Conservation (phyloP, 2,113 vertebrate species). For the Crotalus helleri region DNA sequence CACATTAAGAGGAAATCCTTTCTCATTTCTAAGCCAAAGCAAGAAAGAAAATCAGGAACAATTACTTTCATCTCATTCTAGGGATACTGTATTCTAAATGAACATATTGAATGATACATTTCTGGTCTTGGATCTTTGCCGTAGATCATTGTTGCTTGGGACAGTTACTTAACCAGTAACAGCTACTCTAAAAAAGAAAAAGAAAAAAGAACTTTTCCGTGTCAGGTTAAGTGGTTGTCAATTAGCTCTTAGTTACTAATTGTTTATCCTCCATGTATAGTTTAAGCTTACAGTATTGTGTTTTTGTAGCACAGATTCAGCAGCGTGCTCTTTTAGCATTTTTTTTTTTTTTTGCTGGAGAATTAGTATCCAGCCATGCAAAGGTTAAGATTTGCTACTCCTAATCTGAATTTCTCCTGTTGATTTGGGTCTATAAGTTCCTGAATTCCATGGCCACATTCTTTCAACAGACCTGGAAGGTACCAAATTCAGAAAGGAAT, state of each 20-base stretch:
- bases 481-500: background rate
- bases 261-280: background rate
- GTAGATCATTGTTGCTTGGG: background rate
- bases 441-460: background rate
- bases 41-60: background rate
- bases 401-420: background rate
- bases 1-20: background rate
- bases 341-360: background rate
- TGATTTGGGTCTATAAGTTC: background rate
- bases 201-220: background rate
- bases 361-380: background rate
- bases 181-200: background rate
- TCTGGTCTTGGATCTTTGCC: background rate
- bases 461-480: background rate
- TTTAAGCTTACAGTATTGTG: background rate
- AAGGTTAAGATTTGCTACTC: background rate
- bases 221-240: background rate
- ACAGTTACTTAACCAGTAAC: background rate
- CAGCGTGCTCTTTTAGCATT: background rate
- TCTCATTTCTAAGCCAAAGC: background rate
- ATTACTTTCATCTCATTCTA: background rate
- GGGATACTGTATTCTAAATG: background rate
- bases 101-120: background rate
- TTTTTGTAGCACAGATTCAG: background rate
- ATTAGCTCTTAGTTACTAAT: background rate